Base-by-base conservation (phyloP, 2,113 vertebrate species). In the Leptobrachium ailaonicum region DNA sequence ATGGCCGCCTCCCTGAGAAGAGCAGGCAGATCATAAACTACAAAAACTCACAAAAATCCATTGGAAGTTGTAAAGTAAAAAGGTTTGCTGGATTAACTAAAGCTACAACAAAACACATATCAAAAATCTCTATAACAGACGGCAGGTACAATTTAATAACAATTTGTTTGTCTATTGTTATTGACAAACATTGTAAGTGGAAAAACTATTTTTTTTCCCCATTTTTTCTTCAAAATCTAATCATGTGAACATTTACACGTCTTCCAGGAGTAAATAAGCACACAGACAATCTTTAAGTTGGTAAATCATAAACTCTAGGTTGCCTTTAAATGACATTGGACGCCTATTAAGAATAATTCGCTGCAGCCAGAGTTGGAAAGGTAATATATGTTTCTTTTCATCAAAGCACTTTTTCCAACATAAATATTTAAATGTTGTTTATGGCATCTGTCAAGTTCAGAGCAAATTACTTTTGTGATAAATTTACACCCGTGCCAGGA, bases 341-440 rank as follows among this genome's bases (percentile, higher is more conserved):
- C 2, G n/a, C 20, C 20, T 50, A 50, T 47, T 32, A 4, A 40
- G 32, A 43, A 41, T 66, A 67, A 66, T 54, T 41, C 44, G 32
- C 20, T 2, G 12, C 40, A 66, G 50, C 50, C 54, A 11, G 11
- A 66, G 50, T 45, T 54, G 6, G 75, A 41, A 58, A 56, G 42
- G 14, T 63, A 71, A 70, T 78, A 63, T 79, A 63, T 78, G 69
- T 72, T 79, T 79, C 71, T 71, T 71, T 72, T 72, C 54, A 56
- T 4, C 14, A 54, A 60, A 71, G 58, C 69, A 50, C 62, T 79
- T 63, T 64, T 43, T 71, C n/a, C 68, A 54, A 53, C 69, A 79
- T 71, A 79, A 64, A 79, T 71, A 79, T 79, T 71, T 79, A 79
- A 54, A 79, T 71, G 58, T 79, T 79, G 58, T 79, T 79, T 79